These are phyloP conservation scores for Aratinga solstitialis DNA, from an alignment of 2,797 vertebrate species.

Conservation along the genomic window DNA sequence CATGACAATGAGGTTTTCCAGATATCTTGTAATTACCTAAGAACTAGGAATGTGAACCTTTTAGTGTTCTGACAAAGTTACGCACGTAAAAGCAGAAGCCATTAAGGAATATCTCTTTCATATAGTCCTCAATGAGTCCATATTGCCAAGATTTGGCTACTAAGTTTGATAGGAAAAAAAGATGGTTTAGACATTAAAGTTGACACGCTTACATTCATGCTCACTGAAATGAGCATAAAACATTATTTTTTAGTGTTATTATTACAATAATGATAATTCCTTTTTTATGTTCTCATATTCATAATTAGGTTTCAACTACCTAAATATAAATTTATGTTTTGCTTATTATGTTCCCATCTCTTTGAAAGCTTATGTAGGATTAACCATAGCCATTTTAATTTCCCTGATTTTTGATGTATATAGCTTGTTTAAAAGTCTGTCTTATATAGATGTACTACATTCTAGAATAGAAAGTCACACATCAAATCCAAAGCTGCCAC, in stretches of 20 bases:
- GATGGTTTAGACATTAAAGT: not conserved
- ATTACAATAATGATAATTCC: not conserved
- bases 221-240: not conserved
- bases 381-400: not conserved
- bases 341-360: not conserved
- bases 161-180: not conserved
- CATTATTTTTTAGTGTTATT: not conserved
- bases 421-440: not conserved
- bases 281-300: not conserved
- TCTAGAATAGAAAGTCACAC: not conserved
- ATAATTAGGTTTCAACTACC: not conserved
- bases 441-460: not conserved
- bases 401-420: not conserved
- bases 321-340: not conserved
- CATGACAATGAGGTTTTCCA: not conserved
- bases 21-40: not conserved
- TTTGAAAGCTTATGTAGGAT: not conserved
- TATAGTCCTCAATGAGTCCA: not conserved
- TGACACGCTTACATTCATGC: not conserved
- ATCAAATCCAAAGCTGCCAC: not conserved
- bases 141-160: not conserved
- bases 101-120: not conserved
- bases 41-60: not conserved
- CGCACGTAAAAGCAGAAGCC: fast-evolving
- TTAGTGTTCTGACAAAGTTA: not conserved